These are phyloP conservation scores for Pogonocherus hispidulus DNA, from an alignment of 2,888 invertebrate genomes.

Conservation along the genomic window DNA sequence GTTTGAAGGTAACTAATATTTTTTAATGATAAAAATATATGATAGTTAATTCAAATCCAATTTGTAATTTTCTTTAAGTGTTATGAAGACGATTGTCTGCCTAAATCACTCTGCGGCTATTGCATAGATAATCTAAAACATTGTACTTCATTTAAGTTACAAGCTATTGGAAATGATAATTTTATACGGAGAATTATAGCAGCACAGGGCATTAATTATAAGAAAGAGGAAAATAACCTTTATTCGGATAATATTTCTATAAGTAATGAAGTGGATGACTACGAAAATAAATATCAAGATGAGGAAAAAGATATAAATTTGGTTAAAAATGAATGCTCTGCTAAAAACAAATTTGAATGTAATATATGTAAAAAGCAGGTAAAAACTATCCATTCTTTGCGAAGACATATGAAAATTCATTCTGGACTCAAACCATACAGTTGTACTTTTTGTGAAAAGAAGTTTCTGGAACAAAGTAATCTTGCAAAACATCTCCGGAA, in stretches of 20 bases:
- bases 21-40: no score
- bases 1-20: constrained; percentile 42
- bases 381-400: constrained; percentile 50
- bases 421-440: constrained; percentile 45
- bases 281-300: constrained; percentile 10
- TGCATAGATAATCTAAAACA: constrained; percentile 45
- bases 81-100: constrained; percentile 45
- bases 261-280: constrained; percentile 28
- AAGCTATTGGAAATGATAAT: constrained; percentile 44
- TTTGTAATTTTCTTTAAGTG: constrained; percentile 40
- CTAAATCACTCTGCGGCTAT: constrained; percentile 44
- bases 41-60: no score
- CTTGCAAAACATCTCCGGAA: constrained; percentile 54
- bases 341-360: constrained; percentile 42
- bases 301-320: constrained; percentile 7
- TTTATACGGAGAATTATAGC: constrained; percentile 35
- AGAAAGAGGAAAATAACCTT: constrained; percentile 21
- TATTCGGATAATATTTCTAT: constrained; percentile 29
- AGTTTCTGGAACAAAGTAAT: constrained; percentile 54
- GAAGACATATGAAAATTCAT: constrained; percentile 53
- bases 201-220: constrained; percentile 1
- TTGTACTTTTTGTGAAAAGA: constrained; percentile 50
- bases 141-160: constrained; percentile 45
- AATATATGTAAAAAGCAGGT: constrained; percentile 49
- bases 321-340: not conserved